Evolutionary conservation across 2,888 invertebrate species (phyloP), one percentile per base, ranked within the genome.

Genomic region (Xanthostigma xanthostigma): DNA sequence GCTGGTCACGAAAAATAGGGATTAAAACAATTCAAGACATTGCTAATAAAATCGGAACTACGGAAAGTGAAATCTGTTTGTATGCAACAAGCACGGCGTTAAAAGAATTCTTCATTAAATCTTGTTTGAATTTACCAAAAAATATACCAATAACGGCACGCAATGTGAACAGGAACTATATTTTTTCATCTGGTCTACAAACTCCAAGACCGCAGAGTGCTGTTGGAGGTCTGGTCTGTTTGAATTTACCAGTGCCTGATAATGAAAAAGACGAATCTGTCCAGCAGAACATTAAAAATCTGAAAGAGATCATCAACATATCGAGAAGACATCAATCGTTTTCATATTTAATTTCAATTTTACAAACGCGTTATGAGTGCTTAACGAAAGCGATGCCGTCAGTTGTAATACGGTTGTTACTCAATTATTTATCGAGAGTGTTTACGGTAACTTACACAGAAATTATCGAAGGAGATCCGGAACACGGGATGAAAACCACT

Each of bases 381-480:
- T 62, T 84, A 11, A 78, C 80, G 0, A 71, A 79, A 44, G 72
- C 76, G 36, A 65, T 84, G 10, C 84, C 84, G 0, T 74, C 79
- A 1, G 61, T 74, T 11, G 44, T 74, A 1, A 62, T 74, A 8
- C 69, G 73, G 49, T 57, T 76, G 39, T 69, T 79, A 2, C 65
- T 84, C 27, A 80, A 81, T 60, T 71, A 78, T 54, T 64, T 83
- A 17, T 81, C 83, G 2, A 69, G 80, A 34, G 73, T 78, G 56
- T 84, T 80, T 58, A 77, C 82, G 0, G 71, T 84, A 1, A 75
- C 77, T 1, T 71, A 83, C 49, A 79, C 82, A 0, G 78, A 80
- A 62, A 69, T 79, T 11, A 56, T 71, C 62, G 51, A 60, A 55
- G 14, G 65, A 60, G 55, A 68, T 67, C 49, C 64, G 53, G 52